These are phyloP conservation scores for Tolypeutes matacus DNA, from an alignment of 2,797 vertebrate genomes.

Conservation along the genomic window DNA sequence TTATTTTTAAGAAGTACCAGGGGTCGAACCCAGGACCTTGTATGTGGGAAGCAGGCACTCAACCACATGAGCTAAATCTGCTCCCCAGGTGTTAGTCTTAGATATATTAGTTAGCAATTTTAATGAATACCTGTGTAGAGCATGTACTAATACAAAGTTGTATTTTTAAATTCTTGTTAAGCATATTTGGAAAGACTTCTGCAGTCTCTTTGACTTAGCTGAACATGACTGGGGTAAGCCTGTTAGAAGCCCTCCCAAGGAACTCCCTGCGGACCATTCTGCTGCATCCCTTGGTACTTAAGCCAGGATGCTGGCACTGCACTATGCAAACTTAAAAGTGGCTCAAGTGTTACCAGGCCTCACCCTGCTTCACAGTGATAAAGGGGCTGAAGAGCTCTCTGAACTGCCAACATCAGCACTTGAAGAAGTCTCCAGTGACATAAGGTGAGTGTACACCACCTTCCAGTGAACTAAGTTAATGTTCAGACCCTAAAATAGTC, in stretches of 20 bases:
- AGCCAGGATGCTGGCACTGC: rapidly evolving
- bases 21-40: too few species aligned
- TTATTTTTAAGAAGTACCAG: too few species aligned
- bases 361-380: background rate
- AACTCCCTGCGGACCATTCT: background rate
- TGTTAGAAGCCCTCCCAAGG: background rate
- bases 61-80: too few species aligned
- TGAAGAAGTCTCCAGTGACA: background rate
- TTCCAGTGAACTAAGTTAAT: rapidly evolving
- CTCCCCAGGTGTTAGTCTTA: too few species aligned
- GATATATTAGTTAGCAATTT: background rate
- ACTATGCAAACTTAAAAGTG: too few species aligned
- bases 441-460: background rate
- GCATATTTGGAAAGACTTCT: background rate
- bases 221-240: background rate
- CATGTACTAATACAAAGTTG: background rate
- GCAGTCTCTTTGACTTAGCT: background rate
- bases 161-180: background rate
- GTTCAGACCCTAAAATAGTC: background rate
- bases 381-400: background rate
- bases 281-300: background rate
- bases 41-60: too few species aligned
- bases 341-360: background rate
- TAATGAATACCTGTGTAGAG: background rate
- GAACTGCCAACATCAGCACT: background rate